These are phyloP conservation scores for Nansenia antarctica DNA, from an alignment of 2,113 vertebrate species.

Conservation along the genomic window DNA sequence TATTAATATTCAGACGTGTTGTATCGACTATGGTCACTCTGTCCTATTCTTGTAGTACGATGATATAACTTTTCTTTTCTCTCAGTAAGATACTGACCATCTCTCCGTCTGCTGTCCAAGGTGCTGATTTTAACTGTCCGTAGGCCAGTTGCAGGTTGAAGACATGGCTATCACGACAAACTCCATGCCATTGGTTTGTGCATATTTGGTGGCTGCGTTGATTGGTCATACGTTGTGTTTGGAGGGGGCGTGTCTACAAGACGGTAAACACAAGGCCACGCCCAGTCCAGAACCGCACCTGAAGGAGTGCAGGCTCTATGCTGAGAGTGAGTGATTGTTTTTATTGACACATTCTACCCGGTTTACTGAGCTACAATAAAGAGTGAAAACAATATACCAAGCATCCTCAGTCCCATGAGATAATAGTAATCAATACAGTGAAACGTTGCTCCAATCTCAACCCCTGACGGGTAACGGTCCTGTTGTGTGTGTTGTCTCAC, in stretches of 20 bases:
- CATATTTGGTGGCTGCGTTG: slow-evolving; percentile 41
- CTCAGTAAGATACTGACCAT: no score
- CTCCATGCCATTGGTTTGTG: slow-evolving; percentile 44
- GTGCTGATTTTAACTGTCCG: slow-evolving; percentile 30
- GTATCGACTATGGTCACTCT: no score
- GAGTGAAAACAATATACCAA: background rate
- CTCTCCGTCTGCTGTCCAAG: slow-evolving; percentile 32
- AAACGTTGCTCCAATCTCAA: background rate
- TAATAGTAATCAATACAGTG: no score
- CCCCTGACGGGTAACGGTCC: background rate
- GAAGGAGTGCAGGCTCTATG: slow-evolving; percentile 67
- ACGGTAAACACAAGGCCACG: slow-evolving; percentile 67
- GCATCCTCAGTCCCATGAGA: background rate
- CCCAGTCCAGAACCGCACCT: slow-evolving; percentile 65
- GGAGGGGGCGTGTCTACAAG: slow-evolving; percentile 69
- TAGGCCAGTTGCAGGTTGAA: slow-evolving; percentile 32
- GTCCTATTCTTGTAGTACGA: no score
- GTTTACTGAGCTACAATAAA: background rate
- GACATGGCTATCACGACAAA: slow-evolving; percentile 58
- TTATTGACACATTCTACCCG: background rate
- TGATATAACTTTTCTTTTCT: no score
- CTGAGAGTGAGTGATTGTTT: slow-evolving; percentile 71
- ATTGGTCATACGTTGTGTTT: slow-evolving; percentile 43
- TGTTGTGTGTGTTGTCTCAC: background rate
- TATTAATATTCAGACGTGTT: no score